Evolutionary conservation across 2,113 vertebrate species (phyloP), one percentile per base, ranked within the genome.

Genomic region (Pollachius pollachius): DNA sequence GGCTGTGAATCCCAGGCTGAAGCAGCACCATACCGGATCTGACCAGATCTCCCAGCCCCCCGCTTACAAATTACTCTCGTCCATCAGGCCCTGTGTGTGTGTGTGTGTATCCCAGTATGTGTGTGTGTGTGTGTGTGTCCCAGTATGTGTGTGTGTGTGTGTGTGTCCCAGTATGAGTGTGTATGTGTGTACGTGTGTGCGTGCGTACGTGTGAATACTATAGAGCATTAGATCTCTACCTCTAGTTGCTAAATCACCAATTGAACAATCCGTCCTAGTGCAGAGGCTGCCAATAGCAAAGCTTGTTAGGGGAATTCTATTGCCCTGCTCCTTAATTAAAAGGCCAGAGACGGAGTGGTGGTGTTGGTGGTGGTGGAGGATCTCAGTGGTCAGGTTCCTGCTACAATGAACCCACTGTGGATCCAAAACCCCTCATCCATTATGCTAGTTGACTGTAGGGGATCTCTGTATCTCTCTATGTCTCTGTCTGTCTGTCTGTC

Each of bases 251-350:
- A 79, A 87, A 87, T 64, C 82, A 81, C 71, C 82, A 85, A 86
- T 81, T 85, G 78, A 85, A 81, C 82, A 84, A 84, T 88, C 81
- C 71, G 81, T 83, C 68, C 78, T 82, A 73, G 77, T 78, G 78
- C 75, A 72, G 5, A 66, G 63, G 68, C 83, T 86, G 87, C 84
- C 88, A 88, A 87, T 88, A 84, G 76, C 73, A 82, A 84, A 90
- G 86, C 83, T 84, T 87, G 83, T 85, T 84, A 78, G 85, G 41
- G 84, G 85, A 87, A 88, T 87, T 85, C 77, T 75, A 62, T 65
- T 81, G 83, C 83, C 82, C 85, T 75, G 81, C 81, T 81, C 73
- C 75, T 85, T 90, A 89, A 87, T 88, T 89, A 87, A 89, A 89
- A 84, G 80, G 83, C 77, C 82, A 81, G 85, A 87, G 77, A 84